These are phyloP conservation scores for Aphaenogaster floridana DNA, from an alignment of 1,140 invertebrate genomes.

Conservation along the genomic window DNA sequence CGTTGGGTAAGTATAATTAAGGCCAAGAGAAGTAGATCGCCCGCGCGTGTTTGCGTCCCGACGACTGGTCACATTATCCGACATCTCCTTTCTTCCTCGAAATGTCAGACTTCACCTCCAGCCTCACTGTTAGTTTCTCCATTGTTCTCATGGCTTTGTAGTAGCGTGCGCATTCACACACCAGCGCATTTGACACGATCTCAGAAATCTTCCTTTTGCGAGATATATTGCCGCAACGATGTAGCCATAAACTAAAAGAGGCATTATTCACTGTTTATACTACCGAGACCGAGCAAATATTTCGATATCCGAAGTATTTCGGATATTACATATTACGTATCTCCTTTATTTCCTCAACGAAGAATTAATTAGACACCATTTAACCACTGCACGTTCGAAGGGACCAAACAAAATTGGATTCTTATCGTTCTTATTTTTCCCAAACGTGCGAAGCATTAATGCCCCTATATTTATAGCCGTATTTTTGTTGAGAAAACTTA, in stretches of 20 bases:
- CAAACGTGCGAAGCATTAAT: neutral
- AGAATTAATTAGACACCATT: neutral
- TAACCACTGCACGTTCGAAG: neutral
- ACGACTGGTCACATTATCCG: slow-evolving; percentile 8
- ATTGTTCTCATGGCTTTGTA: slow-evolving; percentile 19
- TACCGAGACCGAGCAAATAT: neutral
- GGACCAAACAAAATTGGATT: neutral
- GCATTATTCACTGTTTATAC: neutral
- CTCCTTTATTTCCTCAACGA: neutral
- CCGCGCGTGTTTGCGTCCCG: neutral
- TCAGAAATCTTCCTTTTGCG: neutral
- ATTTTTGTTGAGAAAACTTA: neutral
- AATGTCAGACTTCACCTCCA: neutral
- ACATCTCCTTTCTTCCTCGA: slow-evolving; percentile 10
- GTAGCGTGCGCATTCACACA: neutral
- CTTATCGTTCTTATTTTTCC: neutral
- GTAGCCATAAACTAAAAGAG: neutral
- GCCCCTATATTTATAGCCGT: neutral
- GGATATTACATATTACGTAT: neutral
- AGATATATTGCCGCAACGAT: neutral
- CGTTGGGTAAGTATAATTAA: slow-evolving; percentile 60
- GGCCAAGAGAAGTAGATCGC: slow-evolving; percentile 41
- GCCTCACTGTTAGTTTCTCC: neutral
- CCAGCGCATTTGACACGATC: neutral
- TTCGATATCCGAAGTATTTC: neutral